phyloP scores from a whole-genome alignment of 2,113 vertebrate species.

The Tragelaphus scriptus region DNA sequence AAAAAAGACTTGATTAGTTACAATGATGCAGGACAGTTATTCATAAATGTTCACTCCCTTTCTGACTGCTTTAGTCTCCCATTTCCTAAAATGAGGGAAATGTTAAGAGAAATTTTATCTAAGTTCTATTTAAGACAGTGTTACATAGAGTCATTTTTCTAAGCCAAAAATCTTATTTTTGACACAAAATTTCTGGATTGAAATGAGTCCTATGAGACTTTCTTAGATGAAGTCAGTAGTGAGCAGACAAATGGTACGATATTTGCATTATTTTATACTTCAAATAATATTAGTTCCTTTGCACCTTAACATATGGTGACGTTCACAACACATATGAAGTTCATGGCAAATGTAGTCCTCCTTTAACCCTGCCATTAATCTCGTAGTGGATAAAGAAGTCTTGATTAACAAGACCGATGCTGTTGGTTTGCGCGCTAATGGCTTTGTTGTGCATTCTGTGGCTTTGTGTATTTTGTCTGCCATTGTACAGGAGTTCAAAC shows the following conservation, averaged over 20 bases:
- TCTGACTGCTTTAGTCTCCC: not conserved
- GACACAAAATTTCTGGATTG: not conserved
- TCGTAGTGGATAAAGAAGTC: conserved; percentile 37
- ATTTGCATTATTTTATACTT: not conserved
- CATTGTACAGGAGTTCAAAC: conserved; percentile 90
- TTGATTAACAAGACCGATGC: conserved; percentile 70
- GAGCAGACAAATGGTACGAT: not conserved
- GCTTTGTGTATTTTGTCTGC: conserved; percentile 88
- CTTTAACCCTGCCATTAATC: conserved; percentile 35
- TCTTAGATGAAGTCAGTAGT: not conserved
- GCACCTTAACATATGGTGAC: not conserved
- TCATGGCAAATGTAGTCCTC: conserved; percentile 27
- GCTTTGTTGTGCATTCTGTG: conserved; percentile 80
- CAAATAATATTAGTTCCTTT: not conserved
- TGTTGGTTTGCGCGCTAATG: conserved; percentile 65
- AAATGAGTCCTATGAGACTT: not conserved
- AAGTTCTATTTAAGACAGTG: not conserved
- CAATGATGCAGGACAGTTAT: not conserved
- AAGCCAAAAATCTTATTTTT: not conserved
- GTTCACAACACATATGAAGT: not conserved
- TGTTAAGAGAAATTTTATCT: not conserved
- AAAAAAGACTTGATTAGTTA: not conserved
- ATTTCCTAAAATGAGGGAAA: not conserved
- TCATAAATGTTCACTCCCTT: not conserved
- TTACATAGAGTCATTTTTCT: not conserved